Evolutionary conservation across 1,140 invertebrate genomes (phyloP).

Genomic region (Lepidurus packardi): DNA sequence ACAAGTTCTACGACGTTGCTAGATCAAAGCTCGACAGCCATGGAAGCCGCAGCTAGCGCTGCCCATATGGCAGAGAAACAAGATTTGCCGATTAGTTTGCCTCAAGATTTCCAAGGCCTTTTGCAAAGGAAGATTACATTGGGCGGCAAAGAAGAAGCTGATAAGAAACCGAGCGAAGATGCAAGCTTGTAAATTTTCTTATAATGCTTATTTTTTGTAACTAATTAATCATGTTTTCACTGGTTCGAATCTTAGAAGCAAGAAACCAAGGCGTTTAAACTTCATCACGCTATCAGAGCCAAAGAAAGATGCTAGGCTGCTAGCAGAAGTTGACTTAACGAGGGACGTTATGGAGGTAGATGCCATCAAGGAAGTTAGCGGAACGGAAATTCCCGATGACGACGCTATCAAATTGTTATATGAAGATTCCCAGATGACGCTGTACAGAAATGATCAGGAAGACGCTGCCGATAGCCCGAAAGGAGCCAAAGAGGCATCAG

Average conservation of each 20-base stretch:
- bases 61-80: neutral
- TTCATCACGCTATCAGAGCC: neutral
- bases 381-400: neutral
- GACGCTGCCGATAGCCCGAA: neutral
- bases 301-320: neutral
- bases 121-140: constrained; percentile 27
- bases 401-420: constrained; percentile 28
- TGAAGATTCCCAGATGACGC: constrained; percentile 30
- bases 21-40: neutral
- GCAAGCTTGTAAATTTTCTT: neutral
- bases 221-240: neutral
- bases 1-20: neutral
- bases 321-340: constrained; percentile 23
- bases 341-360: constrained; percentile 24
- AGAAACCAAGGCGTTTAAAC: neutral
- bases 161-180: neutral
- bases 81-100: constrained; percentile 10
- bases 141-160: neutral
- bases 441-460: constrained; percentile 2
- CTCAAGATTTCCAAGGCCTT: constrained; percentile 25
- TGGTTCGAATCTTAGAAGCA: neutral
- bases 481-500: neutral
- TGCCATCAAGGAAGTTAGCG: neutral
- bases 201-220: neutral
- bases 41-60: neutral